Evolutionary conservation across 1,140 invertebrate genomes (phyloP), one percentile per base, ranked within the genome.

Genomic region (Pantala flavescens): DNA sequence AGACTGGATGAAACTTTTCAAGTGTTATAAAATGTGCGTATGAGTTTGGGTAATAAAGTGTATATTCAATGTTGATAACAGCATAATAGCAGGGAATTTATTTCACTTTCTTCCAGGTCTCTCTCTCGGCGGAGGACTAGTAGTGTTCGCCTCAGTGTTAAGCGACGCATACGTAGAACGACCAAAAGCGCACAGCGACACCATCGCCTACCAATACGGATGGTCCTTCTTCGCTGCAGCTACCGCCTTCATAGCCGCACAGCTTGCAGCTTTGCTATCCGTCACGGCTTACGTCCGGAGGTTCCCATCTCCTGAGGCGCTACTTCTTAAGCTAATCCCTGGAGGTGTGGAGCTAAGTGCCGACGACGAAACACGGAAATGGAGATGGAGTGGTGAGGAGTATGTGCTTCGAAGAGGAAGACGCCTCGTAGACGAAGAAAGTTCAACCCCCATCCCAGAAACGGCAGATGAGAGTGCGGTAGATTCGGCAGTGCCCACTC

Each of bases 221-320:
- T 90, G 89, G 88, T 90, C 88, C 75, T 90, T 91, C 79, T 87
- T 90, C 78, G 84, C 88, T 16, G 89, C 89, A 7, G 87, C 88
- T 28, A 82, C 86, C 55, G 87, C 88, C 63, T 84, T 91, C 76
- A 86, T 91, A 75, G 83, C 89, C 77, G 86, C 88, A 11, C 88
- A 91, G 82, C 80, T 90, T 72, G 87, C 89, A 0, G 90, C 88
- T 0, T 83, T 88, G 23, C 83, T 90, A 74, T 87, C 86, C 70
- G 86, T 90, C 43, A 86, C 86, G 0, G 87, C 87, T 43, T 89
- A 89, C 80, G 84, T 89, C 78, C 84, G 87, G 49, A 82, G 87
- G 72, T 89, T 88, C 79, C 84, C 87, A 7, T 86, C 86, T 0
- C 85, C 88, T 19, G 88, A 89, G 77, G 87, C 88, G 77, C 89